Evolutionary conservation across 2,888 invertebrate species (phyloP), one percentile per base, ranked within the genome.

Genomic region (Leuctra nigra): DNA sequence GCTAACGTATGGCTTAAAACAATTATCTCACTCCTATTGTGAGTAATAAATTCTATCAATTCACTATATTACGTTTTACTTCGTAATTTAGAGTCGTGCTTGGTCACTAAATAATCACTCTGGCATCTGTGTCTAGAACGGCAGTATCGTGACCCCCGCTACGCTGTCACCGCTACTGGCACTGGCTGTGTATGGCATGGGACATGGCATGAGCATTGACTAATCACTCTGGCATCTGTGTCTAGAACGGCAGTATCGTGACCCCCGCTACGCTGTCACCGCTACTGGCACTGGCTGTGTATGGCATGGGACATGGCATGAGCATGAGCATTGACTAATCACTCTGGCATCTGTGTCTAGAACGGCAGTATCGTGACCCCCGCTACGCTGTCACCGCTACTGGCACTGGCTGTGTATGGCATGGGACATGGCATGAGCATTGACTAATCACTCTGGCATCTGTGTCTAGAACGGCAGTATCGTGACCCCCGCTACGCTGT

Each of bases 181-280:
- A 1, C 65, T 83, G 1, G 74, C 78, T 44, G 77, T 80, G 60
- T 82, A 83, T 63, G 83, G 82, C 1, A 78, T 83, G 77, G 83
- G 83, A 9, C 82, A 79, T 63, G 79, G 79, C 1, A 69, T 73
- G 1, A 66, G 65, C 58, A 78, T 82, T 24, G 78, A 79, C n/a
- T n/a, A n/a, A n/a, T n/a, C n/a, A n/a, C n/a, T n/a, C n/a, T n/a
- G n/a, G n/a, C n/a, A n/a, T n/a, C n/a, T n/a, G n/a, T n/a, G n/a
- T n/a, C n/a, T n/a, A 83, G 82, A 80, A 77, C 61, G 83, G 83
- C 4, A 78, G 80, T 1, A 77, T 82, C 25, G 65, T 82, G 1
- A 82, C 77, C 1, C 81, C 83, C 1, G 75, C 80, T 4, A 66
- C 72, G 0, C 72, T 78, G 2, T 76, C 81, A 0, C 80, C 82